phyloP scores from a whole-genome alignment of 2,797 vertebrate genomes.

The Cyclopterus lumpus region DNA sequence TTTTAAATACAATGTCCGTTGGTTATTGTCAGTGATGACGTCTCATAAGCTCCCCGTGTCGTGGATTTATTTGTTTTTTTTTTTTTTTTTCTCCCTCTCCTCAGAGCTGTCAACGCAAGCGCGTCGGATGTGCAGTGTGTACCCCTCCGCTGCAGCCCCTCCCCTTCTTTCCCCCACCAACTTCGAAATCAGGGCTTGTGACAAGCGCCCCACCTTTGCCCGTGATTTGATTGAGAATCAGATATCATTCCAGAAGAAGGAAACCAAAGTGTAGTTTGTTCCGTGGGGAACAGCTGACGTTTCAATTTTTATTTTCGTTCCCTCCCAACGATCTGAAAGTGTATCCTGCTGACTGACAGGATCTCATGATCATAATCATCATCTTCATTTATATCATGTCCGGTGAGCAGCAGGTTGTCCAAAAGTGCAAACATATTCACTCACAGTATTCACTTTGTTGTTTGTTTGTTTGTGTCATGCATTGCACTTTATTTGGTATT shows the following conservation, averaged over 20 bases:
- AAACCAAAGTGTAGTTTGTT: neutral
- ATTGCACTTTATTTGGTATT: neutral
- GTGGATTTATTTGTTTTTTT: neutral
- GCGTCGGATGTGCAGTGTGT: slow-evolving; percentile 60
- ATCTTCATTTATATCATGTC: neutral
- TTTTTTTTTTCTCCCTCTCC: neutral
- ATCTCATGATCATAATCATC: neutral
- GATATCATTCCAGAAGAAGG: neutral
- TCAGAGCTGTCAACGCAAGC: slow-evolving; percentile 54
- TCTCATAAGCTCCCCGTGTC: neutral
- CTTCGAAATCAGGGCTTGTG: slow-evolving; percentile 75
- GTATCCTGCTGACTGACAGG: neutral
- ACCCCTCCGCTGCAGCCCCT: slow-evolving; percentile 75
- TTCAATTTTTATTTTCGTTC: neutral
- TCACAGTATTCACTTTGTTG: neutral
- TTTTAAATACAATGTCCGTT: neutral
- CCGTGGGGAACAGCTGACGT: neutral
- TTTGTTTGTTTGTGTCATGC: neutral
- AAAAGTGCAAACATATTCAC: neutral
- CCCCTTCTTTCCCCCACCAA: slow-evolving; percentile 67
- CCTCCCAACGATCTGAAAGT: neutral
- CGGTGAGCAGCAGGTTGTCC: slow-evolving; percentile 6
- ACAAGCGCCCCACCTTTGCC: slow-evolving; percentile 61
- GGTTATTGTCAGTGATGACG: slow-evolving; percentile 8
- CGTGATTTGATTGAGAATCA: slow-evolving; percentile 29